A percentile compares a stretch with the other conserved stretches of the same genome.
Conservation (phyloP, 2,797 vertebrate species). For the Melanotaenia pygmaea region DNA sequence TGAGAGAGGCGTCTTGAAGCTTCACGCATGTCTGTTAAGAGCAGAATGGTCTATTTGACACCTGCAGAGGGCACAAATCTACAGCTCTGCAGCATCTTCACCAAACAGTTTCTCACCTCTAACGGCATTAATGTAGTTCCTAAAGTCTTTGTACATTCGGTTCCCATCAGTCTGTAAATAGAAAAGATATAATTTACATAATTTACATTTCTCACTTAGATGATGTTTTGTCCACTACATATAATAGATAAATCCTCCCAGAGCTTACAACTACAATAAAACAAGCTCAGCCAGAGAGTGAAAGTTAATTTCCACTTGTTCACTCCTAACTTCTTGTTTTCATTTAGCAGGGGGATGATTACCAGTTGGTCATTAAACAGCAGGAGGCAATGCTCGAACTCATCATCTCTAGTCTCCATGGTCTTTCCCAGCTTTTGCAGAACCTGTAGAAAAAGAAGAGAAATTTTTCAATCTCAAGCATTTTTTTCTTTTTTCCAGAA, state of each 20-base stretch:
- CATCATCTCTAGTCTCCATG: conserved; percentile 90
- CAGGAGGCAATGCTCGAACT: conserved; percentile 86
- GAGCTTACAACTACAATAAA: background rate
- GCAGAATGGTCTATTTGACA: background rate
- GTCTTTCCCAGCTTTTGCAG: conserved; percentile 92
- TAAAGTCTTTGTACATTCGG: conserved; percentile 91
- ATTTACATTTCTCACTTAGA: conserved; percentile 21
- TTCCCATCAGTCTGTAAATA: conserved; percentile 88
- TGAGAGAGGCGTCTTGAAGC: conserved; percentile 91
- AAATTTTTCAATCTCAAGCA: background rate
- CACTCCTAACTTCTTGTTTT: background rate
- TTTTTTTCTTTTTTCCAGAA: background rate
- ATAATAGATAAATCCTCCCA: conserved; percentile 6
- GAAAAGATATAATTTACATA: conserved; percentile 1
- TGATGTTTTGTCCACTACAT: conserved; percentile 17
- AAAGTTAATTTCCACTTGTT: background rate
- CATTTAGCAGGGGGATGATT: conserved; percentile 14
- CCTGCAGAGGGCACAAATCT: conserved; percentile 27
- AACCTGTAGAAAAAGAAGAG: conserved; percentile 80
- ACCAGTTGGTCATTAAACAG: conserved; percentile 93
- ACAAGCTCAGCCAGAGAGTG: background rate
- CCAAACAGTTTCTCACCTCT: conserved; percentile 81
- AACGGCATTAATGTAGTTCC: conserved; percentile 87
- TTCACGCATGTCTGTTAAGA: conserved; percentile 90
- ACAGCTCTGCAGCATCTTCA: conserved; percentile 15